A percentile compares a stretch with the other conserved stretches of the same genome.
Conservation (phyloP, 2,888 invertebrate genomes). For the Ditula angustiorana region DNA sequence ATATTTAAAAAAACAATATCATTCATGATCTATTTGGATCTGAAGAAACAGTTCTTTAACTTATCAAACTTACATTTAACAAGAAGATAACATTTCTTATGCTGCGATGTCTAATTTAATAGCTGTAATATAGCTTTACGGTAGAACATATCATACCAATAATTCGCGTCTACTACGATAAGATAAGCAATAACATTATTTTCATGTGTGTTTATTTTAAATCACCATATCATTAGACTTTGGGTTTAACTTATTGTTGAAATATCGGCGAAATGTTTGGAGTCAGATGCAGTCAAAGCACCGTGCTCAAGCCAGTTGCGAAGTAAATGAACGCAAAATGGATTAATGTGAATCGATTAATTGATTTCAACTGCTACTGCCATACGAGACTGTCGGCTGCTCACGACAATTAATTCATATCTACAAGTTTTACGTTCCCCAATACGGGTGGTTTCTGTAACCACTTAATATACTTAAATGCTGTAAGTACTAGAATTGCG, state of each 20-base stretch:
- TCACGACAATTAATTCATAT: neutral
- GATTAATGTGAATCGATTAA: neutral
- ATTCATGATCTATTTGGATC: neutral
- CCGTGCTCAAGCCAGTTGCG: too few relatives aligned
- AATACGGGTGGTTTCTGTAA: neutral
- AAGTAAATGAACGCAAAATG: neutral
- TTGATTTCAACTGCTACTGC: neutral
- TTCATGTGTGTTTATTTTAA: neutral
- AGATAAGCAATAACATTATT: neutral
- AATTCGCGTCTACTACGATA: neutral
- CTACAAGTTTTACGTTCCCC: neutral
- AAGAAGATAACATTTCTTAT: neutral
- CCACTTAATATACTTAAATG: neutral
- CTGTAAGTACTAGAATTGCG: too few relatives aligned
- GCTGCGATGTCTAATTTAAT: neutral
- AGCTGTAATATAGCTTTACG: neutral
- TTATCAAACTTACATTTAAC: neutral
- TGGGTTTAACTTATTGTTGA: neutral
- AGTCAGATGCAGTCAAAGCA: neutral
- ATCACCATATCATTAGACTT: neutral
- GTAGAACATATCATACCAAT: neutral
- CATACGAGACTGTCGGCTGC: neutral
- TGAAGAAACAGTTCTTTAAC: neutral
- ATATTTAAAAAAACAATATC: neutral
- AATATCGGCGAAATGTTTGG: neutral